Evolutionary conservation across 2,797 vertebrate genomes (phyloP).

Genomic region (Hybognathus amarus): DNA sequence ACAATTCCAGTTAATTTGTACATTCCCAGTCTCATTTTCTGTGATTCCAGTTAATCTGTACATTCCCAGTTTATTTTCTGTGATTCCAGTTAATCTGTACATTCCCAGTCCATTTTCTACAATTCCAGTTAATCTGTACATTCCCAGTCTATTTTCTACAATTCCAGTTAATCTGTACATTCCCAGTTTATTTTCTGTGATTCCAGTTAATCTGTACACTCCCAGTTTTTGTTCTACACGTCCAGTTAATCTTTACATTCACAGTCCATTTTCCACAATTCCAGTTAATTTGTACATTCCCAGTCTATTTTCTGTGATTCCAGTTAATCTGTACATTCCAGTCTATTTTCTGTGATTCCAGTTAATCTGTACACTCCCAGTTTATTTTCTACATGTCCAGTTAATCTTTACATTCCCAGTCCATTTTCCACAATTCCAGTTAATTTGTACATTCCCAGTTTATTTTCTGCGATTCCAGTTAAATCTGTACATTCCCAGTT

Average conservation of each 20-base stretch:
- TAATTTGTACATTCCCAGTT: not conserved
- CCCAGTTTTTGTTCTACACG: fast-evolving
- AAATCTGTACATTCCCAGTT: not conserved
- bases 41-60: not conserved
- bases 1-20: not conserved
- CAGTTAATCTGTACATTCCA: not conserved
- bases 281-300: not conserved
- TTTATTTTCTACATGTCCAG: fast-evolving
- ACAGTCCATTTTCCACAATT: not conserved
- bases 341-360: not conserved
- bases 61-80: not conserved
- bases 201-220: not conserved
- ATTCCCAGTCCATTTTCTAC: fast-evolving
- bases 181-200: not conserved
- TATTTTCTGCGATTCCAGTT: fast-evolving
- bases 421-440: not conserved
- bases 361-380: not conserved
- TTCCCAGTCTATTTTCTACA: not conserved
- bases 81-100: fast-evolving
- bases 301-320: fast-evolving
- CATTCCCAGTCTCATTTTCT: not conserved
- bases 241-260: not conserved
- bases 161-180: not conserved
- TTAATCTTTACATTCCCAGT: not conserved
- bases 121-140: fast-evolving